Conservation (phyloP, 2,113 vertebrate genomes). For the Daubentonia madagascariensis region DNA sequence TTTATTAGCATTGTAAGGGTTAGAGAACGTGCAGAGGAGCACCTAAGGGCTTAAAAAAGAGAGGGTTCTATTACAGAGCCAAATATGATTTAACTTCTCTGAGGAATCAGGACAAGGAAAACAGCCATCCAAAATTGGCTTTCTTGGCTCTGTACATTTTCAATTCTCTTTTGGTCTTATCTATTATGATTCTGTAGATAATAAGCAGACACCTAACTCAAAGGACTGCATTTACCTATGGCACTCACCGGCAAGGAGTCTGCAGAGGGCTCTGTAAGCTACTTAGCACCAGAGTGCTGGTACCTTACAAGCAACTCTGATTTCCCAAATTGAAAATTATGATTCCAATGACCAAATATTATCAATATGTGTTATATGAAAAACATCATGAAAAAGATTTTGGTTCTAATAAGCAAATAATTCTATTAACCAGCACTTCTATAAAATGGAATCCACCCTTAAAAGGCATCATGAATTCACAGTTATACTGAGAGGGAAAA, state of each 20-base stretch:
- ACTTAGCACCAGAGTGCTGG: not conserved
- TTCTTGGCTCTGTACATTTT: not conserved
- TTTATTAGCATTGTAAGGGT: not conserved
- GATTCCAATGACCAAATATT: not conserved
- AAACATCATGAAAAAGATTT: not conserved
- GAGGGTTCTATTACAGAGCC: not conserved
- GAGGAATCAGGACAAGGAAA: not conserved
- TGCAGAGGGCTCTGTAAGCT: not conserved
- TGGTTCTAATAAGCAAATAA: not conserved
- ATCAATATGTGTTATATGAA: too few relatives aligned
- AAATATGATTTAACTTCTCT: not conserved
- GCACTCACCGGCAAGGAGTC: not conserved
- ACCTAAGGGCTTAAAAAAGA: not conserved
- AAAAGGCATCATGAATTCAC: not conserved
- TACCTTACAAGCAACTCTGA: not conserved
- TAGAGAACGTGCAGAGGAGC: not conserved
- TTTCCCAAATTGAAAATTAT: not conserved
- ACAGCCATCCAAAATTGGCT: not conserved
- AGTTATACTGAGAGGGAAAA: not conserved
- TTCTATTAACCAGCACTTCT: slow-evolving; percentile 12
- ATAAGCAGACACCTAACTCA: not conserved
- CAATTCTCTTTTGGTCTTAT: not conserved
- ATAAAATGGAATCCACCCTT: not conserved
- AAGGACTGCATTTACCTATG: not conserved
- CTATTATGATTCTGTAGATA: not conserved